Evolutionary conservation across 2,113 vertebrate species (phyloP), one percentile per base, ranked within the genome.

Genomic region (Fregata magnificens): DNA sequence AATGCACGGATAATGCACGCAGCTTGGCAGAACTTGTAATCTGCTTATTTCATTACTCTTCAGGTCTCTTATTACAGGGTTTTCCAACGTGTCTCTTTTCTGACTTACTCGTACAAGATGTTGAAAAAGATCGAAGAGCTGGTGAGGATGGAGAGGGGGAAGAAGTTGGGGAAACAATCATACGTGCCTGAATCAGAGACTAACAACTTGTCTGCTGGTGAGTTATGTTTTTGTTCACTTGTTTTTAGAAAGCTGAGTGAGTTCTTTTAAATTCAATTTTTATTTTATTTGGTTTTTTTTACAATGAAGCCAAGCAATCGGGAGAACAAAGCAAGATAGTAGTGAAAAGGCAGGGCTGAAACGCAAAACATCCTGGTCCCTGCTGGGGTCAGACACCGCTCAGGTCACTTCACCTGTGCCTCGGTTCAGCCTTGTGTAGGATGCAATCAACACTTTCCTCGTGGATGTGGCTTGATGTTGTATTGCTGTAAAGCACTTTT

Each of bases 381-480:
- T 82, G 25, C 36, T 45, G 47, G 9, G 16, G 28, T 67, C 65
- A 47, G 59, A 44, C 42, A 25, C 28, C 0, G 0, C 36, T 42
- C 25, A 55, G 55, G 56, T 80, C 56, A 63, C 26, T 58, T 58
- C 22, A 38, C 15, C 50, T 15, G 13, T 16, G 16, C 56, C 50
- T 78, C 32, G 44, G 28, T 19, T 71, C 61, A 50, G 52, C 25
- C 73, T 40, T 12, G 9, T 12, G 38, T 26, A 26, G 31, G 40
- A 29, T 18, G 20, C 15, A 34, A 50, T 7, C 47, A 38, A 19
- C 10, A 8, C 6, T 53, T 49, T 31, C 42, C 44, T 47, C 0
- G 0, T 52, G 25, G 52, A 67, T 40, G 11, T 28, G 28, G 16
- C 15, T 66, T 63, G 24, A 31, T 16, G 4, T 50, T 88, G 63